Evolutionary conservation across 2,797 vertebrate species (phyloP).

Genomic region (Acipenser oxyrinchus): DNA sequence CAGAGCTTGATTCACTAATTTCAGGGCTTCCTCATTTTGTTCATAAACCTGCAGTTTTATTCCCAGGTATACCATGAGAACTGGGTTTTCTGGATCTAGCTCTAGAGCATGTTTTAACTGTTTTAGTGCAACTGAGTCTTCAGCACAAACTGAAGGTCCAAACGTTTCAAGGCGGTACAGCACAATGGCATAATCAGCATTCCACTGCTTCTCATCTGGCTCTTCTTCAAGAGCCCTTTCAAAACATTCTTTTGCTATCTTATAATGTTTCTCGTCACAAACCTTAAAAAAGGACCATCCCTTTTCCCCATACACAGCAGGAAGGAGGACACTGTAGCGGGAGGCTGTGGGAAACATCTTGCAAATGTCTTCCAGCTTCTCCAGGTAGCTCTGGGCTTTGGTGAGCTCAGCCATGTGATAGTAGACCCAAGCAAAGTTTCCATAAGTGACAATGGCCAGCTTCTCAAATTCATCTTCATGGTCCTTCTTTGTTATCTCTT

Average conservation of each 20-base stretch:
- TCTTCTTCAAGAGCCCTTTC: conserved; percentile 45
- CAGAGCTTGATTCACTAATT: conserved; percentile 42
- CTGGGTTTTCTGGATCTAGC: conserved; percentile 38
- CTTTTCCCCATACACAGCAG: conserved; percentile 55
- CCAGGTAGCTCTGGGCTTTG: conserved; percentile 41
- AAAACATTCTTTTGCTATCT: conserved; percentile 48
- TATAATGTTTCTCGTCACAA: conserved; percentile 36
- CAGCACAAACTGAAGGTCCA: accelerated
- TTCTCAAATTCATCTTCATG: conserved; percentile 9
- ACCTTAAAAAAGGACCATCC: conserved; percentile 49
- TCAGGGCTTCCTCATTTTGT: conserved; percentile 27
- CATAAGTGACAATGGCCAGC: conserved; percentile 46
- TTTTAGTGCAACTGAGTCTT: conserved; percentile 11
- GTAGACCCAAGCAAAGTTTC: conserved; percentile 56
- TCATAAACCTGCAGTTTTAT: conserved; percentile 42
- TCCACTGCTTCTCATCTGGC: conserved; percentile 48
- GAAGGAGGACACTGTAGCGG: conserved; percentile 23
- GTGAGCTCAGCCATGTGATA: conserved; percentile 38
- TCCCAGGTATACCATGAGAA: conserved; percentile 42
- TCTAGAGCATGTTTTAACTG: conserved; percentile 38
- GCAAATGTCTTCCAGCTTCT: conserved; percentile 41
- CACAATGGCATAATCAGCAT: conserved; percentile 39
- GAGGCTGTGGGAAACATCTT: conserved; percentile 19
- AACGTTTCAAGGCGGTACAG: conserved; percentile 37
- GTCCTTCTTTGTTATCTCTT: conserved; percentile 32